phyloP scores from a whole-genome alignment of 2,888 invertebrate species.

The Caenorhabditis drosophilae region DNA sequence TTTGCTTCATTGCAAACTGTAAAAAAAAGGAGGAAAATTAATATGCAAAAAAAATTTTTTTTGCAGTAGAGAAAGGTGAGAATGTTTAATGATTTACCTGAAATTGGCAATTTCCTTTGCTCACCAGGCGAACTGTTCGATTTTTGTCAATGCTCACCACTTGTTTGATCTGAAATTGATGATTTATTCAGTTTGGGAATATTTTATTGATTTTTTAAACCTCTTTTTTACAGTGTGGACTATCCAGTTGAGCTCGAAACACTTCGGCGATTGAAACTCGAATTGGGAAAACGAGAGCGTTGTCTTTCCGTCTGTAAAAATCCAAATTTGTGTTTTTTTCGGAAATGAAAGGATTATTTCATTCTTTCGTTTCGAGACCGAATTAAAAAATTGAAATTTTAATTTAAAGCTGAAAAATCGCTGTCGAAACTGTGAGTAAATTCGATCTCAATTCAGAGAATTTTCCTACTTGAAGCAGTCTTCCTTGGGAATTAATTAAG shows the following conservation, averaged over 20 bases:
- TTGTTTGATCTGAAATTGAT: conserved; percentile 41
- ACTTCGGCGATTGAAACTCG: conserved; percentile 64
- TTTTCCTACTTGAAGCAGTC: no score
- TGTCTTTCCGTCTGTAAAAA: conserved; percentile 59
- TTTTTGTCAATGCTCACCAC: conserved; percentile 58
- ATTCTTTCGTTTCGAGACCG: neutral
- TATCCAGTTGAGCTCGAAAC: conserved; percentile 50
- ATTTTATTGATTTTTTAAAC: conserved; percentile 25
- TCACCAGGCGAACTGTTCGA: conserved; percentile 54
- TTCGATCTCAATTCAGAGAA: no score
- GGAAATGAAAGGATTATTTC: neutral
- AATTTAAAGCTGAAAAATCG: no score
- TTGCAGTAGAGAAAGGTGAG: neutral
- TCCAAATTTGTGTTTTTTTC: neutral
- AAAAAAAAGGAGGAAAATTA: conserved; percentile 10
- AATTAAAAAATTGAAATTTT: neutral
- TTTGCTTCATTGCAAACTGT: conserved; percentile 68
- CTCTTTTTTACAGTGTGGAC: conserved; percentile 55
- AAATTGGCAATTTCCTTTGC: conserved; percentile 68
- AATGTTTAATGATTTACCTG: conserved; percentile 43
- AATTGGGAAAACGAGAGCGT: conserved; percentile 64
- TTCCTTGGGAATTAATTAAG: no score
- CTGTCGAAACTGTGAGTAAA: no score
- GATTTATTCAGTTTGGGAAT: conserved; percentile 24
- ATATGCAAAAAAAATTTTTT: neutral